Evolutionary conservation across 37 sponge, comb jelly and placozoan species (phyloP).

Genomic region (Halisarca cf. caerulea): DNA sequence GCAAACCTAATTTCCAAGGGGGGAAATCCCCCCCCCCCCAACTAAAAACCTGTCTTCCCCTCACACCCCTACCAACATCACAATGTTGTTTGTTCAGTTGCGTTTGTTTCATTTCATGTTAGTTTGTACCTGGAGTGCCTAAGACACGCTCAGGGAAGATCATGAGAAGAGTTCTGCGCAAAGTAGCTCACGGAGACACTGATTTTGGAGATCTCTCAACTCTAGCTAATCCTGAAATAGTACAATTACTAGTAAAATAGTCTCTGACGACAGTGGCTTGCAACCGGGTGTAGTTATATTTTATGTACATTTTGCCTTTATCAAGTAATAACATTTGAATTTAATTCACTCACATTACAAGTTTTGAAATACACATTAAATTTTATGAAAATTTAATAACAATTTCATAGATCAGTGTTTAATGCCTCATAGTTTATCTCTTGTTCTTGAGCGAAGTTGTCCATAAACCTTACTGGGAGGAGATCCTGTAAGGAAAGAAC

Average conservation of each 20-base stretch:
- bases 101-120: background rate
- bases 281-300: too few relatives aligned
- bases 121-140: slow-evolving; percentile 92
- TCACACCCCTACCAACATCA: background rate
- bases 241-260: slow-evolving; percentile 34
- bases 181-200: slow-evolving; percentile 67
- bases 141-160: slow-evolving; percentile 99
- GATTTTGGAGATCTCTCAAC: slow-evolving; percentile 93
- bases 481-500: slow-evolving; percentile 58
- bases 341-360: too few relatives aligned
- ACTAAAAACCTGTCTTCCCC: background rate
- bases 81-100: background rate
- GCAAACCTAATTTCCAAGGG: too few relatives aligned
- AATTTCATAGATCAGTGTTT: too few relatives aligned
- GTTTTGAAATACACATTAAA: too few relatives aligned
- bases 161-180: slow-evolving; percentile 93
- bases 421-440: background rate
- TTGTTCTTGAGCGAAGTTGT: slow-evolving; percentile 75
- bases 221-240: slow-evolving; percentile 85
- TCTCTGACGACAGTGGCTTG: too few relatives aligned
- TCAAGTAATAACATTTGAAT: too few relatives aligned
- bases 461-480: slow-evolving; percentile 99
- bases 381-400: too few relatives aligned
- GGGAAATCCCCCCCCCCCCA: background rate
- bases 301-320: too few relatives aligned